Base-by-base conservation (phyloP, 1,140 invertebrate genomes). In the Zaprionus gabonicus region DNA sequence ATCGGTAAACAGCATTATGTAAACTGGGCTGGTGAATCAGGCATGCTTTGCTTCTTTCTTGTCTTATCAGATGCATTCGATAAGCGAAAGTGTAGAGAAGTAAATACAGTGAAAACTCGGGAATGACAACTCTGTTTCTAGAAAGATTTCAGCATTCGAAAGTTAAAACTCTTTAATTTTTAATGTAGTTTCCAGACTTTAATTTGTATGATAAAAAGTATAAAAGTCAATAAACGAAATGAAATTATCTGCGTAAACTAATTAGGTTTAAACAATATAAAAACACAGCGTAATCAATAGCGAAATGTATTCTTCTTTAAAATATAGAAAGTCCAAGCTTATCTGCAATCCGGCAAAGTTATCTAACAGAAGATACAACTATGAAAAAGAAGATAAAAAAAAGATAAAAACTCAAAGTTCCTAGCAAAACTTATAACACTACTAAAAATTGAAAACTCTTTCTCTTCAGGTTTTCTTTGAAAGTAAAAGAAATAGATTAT, bases 61-160 rank as follows among this genome's bases (percentile, higher is more conserved):
- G 31, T 59, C 72, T 75, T 59, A 75, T 75, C 72, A 53, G 41
- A 74, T 20, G 23, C 17, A 12, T 10, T 31, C 38, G 72, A 75
- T 75, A 74, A 69, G 60, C 34, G 15, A n/a, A 55, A 15, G 10
- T 41, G 9, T 25, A 46, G 10, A 2, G 4, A 12, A 31, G 15
- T 56, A 56, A n/a, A 56, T 56, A 56, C 53, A 56, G 53, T 56
- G 27, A n/a, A 56, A 9, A 51, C 46, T 46, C 20, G 12, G 13
- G 9, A 25, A 3, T 5, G 25, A 3, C 7, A 46, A 46, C n/a
- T 7, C 41, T 7, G 2, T 46, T 46, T 46, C 27, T n/a, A 15
- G 53, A 55, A 49, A 49, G 46, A 6, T 44, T n/a, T 7, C 41
- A 1, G 6, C 7, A 1, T 44, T n/a, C 0, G 6, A 17, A 7